These are phyloP conservation scores for Vipera ursinii DNA, from an alignment of 2,797 vertebrate species.

Conservation along the genomic window DNA sequence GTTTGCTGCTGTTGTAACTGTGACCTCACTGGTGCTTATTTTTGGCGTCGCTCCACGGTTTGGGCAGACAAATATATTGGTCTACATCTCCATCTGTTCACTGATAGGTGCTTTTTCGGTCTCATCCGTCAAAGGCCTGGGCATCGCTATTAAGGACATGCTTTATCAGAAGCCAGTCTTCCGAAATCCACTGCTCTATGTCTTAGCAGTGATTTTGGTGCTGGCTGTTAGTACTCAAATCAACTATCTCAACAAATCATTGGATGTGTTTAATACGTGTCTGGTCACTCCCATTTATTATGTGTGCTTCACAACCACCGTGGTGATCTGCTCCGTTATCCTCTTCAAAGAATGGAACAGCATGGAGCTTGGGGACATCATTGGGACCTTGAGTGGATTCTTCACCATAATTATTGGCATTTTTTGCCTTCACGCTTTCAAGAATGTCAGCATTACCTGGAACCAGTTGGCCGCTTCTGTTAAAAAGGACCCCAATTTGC, in stretches of 20 bases:
- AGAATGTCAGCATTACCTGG: slow-evolving; percentile 72
- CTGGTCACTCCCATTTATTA: slow-evolving; percentile 80
- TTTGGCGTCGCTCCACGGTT: slow-evolving; percentile 70
- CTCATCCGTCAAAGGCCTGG: slow-evolving; percentile 78
- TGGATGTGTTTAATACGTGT: slow-evolving; percentile 76
- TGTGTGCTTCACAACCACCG: slow-evolving; percentile 74
- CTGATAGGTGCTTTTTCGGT: slow-evolving; percentile 80
- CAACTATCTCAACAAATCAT: slow-evolving; percentile 79
- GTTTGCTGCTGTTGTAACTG: slow-evolving; percentile 69
- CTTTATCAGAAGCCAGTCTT: slow-evolving; percentile 68
- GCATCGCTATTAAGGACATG: slow-evolving; percentile 75
- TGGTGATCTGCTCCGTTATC: slow-evolving; percentile 73
- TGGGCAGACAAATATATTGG: slow-evolving; percentile 75
- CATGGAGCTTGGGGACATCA: slow-evolving; percentile 68
- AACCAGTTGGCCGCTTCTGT: slow-evolving; percentile 65
- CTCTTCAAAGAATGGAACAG: slow-evolving; percentile 80
- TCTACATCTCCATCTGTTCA: slow-evolving; percentile 78
- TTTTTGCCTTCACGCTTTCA: slow-evolving; percentile 78
- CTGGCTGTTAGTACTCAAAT: slow-evolving; percentile 75
- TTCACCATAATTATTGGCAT: slow-evolving; percentile 76
- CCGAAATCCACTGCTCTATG: slow-evolving; percentile 67
- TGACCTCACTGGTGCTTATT: slow-evolving; percentile 70
- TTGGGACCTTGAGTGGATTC: slow-evolving; percentile 77
- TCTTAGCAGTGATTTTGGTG: slow-evolving; percentile 66
- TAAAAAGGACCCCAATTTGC: slow-evolving; percentile 47